These are phyloP conservation scores for Reticulitermes speratus DNA, from an alignment of 1,140 invertebrate species.

Conservation along the genomic window DNA sequence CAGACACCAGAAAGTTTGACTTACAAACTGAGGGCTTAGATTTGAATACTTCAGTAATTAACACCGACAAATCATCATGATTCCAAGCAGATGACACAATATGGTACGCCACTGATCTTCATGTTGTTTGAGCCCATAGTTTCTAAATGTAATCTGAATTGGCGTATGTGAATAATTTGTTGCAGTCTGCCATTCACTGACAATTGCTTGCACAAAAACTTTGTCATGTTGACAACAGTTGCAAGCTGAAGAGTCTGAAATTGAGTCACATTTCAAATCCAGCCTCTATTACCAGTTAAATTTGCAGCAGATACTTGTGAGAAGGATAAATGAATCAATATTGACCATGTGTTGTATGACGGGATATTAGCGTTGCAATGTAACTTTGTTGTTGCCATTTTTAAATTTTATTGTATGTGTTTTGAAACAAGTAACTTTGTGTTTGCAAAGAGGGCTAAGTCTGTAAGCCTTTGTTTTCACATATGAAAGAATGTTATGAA, in stretches of 20 bases:
- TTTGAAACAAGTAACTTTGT: neutral
- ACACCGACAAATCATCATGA: constrained; percentile 28
- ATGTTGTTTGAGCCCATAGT: neutral
- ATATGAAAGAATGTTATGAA: too few species aligned
- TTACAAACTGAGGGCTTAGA: constrained; percentile 22
- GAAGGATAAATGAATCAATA: neutral
- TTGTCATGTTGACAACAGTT: neutral
- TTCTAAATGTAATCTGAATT: neutral
- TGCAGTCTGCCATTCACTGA: neutral
- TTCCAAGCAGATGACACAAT: neutral
- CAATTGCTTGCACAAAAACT: neutral
- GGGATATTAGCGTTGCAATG: neutral
- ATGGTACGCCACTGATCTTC: constrained; percentile 5
- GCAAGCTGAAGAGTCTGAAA: neutral
- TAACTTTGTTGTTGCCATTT: neutral
- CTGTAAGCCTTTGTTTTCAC: too few species aligned
- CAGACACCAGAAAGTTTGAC: constrained; percentile 79
- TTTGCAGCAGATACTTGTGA: neutral
- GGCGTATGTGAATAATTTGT: neutral
- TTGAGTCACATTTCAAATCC: neutral
- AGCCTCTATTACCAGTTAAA: neutral
- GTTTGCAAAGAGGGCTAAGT: too few species aligned
- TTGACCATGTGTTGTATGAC: neutral
- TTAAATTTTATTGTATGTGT: constrained; percentile 12
- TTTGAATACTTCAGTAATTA: constrained; percentile 21